Conservation (phyloP, 1,140 invertebrate genomes). For the Polypedilum vanderplanki region DNA sequence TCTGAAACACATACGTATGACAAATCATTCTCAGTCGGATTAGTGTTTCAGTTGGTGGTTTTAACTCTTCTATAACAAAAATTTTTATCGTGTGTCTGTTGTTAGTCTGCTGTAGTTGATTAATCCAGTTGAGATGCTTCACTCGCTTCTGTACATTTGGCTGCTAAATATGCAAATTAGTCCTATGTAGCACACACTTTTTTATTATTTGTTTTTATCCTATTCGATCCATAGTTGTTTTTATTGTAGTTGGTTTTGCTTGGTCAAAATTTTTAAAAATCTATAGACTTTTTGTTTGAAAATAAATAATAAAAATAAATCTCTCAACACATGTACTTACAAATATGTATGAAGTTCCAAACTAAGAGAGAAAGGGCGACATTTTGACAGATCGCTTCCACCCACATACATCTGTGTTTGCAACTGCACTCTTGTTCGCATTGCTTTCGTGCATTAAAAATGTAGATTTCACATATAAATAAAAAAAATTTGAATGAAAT, state of each 20-base stretch:
- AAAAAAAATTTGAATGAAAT: constrained; percentile 1
- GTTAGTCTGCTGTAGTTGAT: background rate
- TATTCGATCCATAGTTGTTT: too few relatives aligned
- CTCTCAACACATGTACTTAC: too few relatives aligned
- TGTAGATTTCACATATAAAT: background rate
- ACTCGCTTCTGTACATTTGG: constrained; percentile 30
- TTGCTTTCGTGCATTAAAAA: too few relatives aligned
- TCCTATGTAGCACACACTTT: too few relatives aligned
- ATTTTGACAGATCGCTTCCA: constrained; percentile 11
- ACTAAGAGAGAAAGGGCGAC: background rate
- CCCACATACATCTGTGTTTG: background rate
- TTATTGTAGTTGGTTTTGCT: too few relatives aligned
- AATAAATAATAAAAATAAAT: too few relatives aligned
- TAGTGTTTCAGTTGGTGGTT: background rate
- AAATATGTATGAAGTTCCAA: too few relatives aligned
- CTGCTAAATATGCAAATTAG: constrained; percentile 10
- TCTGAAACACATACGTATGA: background rate
- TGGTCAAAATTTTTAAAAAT: too few relatives aligned
- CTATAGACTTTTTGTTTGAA: too few relatives aligned
- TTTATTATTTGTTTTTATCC: too few relatives aligned
- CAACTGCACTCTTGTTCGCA: background rate
- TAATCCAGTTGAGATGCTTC: constrained; percentile 5
- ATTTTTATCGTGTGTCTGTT: constrained; percentile 23
- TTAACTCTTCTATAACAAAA: background rate
- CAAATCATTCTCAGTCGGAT: constrained; percentile 17